These are phyloP conservation scores for Augiades crinisus DNA, from an alignment of 2,888 invertebrate genomes.

Conservation along the genomic window DNA sequence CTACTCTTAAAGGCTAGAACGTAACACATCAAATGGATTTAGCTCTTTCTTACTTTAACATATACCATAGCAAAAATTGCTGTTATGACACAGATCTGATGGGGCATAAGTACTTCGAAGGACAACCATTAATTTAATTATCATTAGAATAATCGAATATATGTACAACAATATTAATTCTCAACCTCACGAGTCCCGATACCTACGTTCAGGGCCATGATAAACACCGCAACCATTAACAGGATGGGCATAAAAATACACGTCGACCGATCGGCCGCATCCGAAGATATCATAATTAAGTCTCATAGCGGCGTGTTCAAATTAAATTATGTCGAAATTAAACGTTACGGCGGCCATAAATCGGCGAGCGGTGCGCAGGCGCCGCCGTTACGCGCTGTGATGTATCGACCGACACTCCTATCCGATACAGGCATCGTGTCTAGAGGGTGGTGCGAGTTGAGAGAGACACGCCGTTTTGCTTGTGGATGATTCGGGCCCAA, in stretches of 20 bases:
- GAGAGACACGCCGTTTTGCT: too few species aligned
- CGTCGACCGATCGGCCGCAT: conserved; percentile 9
- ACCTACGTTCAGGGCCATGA: not conserved
- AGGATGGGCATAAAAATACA: conserved; percentile 39
- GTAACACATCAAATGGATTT: too few species aligned
- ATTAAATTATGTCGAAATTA: conserved; percentile 47
- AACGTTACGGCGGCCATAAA: conserved; percentile 45
- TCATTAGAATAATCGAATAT: too few species aligned
- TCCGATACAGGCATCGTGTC: conserved; percentile 19
- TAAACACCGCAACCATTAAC: conserved; percentile 14
- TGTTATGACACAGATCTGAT: too few species aligned
- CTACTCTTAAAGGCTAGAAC: too few species aligned
- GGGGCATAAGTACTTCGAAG: too few species aligned
- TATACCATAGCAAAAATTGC: too few species aligned
- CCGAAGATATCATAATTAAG: conserved; percentile 47
- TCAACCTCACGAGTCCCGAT: too few species aligned
- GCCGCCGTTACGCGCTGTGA: conserved; percentile 43
- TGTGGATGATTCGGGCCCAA: too few species aligned
- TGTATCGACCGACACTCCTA: conserved; percentile 44
- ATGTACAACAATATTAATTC: too few species aligned
- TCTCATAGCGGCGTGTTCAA: conserved; percentile 43
- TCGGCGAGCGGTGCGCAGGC: conserved; percentile 35
- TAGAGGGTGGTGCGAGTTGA: not conserved
- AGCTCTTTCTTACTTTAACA: too few species aligned
- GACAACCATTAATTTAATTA: too few species aligned